These are phyloP conservation scores for Ceratoteleas bidentatus DNA, from an alignment of 1,140 invertebrate species.

Conservation along the genomic window DNA sequence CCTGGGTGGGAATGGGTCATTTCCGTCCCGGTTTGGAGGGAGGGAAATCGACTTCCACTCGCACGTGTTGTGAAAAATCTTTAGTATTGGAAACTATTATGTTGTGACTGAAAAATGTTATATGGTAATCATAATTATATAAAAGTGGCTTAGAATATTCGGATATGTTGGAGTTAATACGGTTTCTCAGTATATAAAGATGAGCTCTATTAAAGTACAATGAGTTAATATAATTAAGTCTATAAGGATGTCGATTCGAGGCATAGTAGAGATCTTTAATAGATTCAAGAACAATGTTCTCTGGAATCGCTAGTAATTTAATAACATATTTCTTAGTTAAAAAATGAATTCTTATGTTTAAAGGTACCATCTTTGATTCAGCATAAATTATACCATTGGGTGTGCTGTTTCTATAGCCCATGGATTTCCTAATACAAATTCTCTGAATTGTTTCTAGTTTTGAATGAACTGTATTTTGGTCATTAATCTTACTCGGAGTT, in stretches of 20 bases:
- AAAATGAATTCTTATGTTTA: background rate
- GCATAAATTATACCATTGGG: conserved; percentile 35
- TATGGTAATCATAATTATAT: too few species aligned
- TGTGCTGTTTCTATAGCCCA: conserved; percentile 16
- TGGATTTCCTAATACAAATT: background rate
- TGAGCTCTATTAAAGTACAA: background rate
- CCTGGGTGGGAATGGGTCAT: too few species aligned
- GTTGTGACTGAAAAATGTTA: too few species aligned
- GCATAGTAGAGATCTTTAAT: conserved; percentile 22
- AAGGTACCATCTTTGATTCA: conserved; percentile 18
- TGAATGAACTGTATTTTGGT: background rate
- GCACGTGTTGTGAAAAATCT: too few species aligned
- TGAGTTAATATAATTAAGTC: background rate
- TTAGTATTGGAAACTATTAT: too few species aligned
- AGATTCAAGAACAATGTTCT: background rate
- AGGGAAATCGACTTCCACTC: too few species aligned
- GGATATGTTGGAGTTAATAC: background rate
- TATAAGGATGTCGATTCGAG: background rate
- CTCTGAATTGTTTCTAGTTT: conserved; percentile 23
- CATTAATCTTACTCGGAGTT: background rate
- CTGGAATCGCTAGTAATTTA: background rate
- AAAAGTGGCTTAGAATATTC: background rate
- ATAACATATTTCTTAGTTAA: conserved; percentile 7
- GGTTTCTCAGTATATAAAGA: background rate
- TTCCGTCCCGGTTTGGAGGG: too few species aligned